A percentile compares a stretch with the other conserved stretches of the same genome.
Conservation (phyloP, 2,797 vertebrate species). For the Heteromormyrus szaboi region DNA sequence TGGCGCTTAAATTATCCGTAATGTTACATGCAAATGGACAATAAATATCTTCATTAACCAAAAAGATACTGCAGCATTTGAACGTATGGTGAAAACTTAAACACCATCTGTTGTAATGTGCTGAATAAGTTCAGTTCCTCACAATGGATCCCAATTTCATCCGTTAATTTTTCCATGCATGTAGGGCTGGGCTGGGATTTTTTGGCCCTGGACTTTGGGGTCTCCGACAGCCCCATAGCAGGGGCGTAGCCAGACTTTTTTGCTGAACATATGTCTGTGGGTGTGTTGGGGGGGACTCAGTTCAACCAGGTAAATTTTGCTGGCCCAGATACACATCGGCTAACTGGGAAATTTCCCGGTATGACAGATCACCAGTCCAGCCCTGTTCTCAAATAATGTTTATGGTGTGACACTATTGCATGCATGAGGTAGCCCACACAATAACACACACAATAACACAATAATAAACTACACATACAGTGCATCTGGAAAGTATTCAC, state of each 20-base stretch:
- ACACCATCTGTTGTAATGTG: background rate
- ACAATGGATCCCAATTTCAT: background rate
- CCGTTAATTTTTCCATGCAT: background rate
- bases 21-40: background rate
- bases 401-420: background rate
- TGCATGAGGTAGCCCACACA: background rate
- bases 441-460: background rate
- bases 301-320: background rate
- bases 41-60: background rate
- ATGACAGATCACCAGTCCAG: background rate
- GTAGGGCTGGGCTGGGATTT: background rate
- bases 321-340: background rate
- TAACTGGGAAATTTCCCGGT: background rate
- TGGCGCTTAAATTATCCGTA: background rate
- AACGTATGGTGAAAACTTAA: background rate
- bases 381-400: background rate
- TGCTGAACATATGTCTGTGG: background rate
- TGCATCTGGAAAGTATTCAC: too few species aligned
- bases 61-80: background rate
- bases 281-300: background rate
- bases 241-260: background rate
- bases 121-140: background rate
- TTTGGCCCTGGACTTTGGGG: background rate
- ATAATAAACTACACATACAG: too few species aligned
- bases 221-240: background rate